Conservation (phyloP, 2,888 invertebrate genomes). For the Sericinus montela region DNA sequence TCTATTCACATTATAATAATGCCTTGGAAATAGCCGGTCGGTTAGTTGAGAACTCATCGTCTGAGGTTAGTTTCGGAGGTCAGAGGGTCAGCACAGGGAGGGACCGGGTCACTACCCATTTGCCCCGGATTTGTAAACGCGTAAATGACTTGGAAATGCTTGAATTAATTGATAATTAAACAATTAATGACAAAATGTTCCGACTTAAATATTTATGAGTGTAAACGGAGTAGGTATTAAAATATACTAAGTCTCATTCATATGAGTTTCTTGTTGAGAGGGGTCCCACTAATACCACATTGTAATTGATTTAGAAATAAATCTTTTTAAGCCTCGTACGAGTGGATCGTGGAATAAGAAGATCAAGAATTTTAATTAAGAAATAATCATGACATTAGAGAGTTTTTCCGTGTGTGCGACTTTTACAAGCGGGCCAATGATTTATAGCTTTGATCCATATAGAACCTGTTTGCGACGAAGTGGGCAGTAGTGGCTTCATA, state of each 20-base stretch:
- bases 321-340: background rate
- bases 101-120: conserved; percentile 27
- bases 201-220: too few species aligned
- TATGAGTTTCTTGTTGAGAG: too few species aligned
- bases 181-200: too few species aligned
- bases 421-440: conserved; percentile 16
- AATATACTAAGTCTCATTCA: too few species aligned
- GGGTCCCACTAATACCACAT: too few species aligned
- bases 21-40: conserved; percentile 15
- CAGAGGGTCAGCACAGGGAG: conserved; percentile 54
- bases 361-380: conserved; percentile 18
- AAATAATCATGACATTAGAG: conserved; percentile 13
- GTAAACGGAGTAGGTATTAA: too few species aligned
- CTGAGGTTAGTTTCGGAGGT: conserved; percentile 53
- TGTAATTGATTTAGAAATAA: background rate
- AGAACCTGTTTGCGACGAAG: conserved; percentile 15
- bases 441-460: conserved; percentile 16
- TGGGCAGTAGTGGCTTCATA: conserved; percentile 5
- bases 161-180: too few species aligned
- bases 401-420: conserved; percentile 18
- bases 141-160: conserved; percentile 12
- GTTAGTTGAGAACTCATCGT: conserved; percentile 25
- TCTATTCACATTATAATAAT: conserved; percentile 11
- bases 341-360: conserved; percentile 1
- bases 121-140: conserved; percentile 32